A percentile compares a stretch with the other conserved stretches of the same genome.
phyloP scores from a whole-genome alignment of 1,140 invertebrate genomes.

The Aphis gossypii region DNA sequence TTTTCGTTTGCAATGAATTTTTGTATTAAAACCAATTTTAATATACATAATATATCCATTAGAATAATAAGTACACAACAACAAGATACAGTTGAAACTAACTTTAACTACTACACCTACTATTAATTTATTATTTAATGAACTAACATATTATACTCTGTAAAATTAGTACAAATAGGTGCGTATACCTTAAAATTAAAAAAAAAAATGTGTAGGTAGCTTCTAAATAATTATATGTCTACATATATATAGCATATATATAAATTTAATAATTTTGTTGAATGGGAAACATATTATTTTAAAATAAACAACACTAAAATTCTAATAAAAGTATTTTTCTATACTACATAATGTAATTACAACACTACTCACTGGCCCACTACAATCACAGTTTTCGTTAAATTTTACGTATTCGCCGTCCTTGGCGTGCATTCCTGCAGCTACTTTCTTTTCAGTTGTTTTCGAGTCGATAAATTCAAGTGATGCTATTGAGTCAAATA shows the following conservation, averaged over 20 bases:
- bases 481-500: slow-evolving; percentile 93
- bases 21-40: no score
- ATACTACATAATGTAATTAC: not conserved
- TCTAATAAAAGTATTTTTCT: not conserved
- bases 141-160: no score
- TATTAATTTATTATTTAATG: no score
- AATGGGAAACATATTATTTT: not conserved
- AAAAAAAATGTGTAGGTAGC: no score
- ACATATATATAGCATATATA: not conserved
- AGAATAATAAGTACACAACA: no score
- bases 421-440: slow-evolving; percentile 89
- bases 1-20: no score
- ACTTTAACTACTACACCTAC: no score
- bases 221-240: not conserved
- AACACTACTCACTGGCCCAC: slow-evolving; percentile 73
- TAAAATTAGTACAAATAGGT: no score
- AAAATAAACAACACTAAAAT: not conserved
- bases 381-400: slow-evolving; percentile 75
- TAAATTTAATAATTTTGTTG: not conserved
- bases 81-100: no score
- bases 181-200: no score
- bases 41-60: no score
- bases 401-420: slow-evolving; percentile 93
- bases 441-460: slow-evolving; percentile 65
- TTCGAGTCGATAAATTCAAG: slow-evolving; percentile 76